Percentiles rank a stretch among this genome's conserved stretches.
These are phyloP conservation scores for Sebastes oblongus DNA, from an alignment of 2,797 vertebrate species.

Conservation along the genomic window DNA sequence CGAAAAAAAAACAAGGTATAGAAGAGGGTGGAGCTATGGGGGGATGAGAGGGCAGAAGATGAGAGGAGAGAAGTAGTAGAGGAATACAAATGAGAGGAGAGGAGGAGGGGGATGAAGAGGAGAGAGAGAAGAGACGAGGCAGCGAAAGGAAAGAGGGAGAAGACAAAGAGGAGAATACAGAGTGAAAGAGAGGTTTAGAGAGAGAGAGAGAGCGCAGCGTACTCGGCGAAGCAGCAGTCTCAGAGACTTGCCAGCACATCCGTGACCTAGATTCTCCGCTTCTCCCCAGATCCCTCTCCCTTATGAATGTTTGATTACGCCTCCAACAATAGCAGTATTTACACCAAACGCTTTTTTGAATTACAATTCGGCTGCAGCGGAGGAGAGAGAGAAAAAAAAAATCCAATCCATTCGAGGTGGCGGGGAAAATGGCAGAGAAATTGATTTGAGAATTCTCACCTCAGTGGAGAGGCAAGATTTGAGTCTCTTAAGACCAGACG, in stretches of 20 bases:
- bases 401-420: conserved; percentile 47
- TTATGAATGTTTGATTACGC: conserved; percentile 85
- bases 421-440: conserved; percentile 43
- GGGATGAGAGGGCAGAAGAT: conserved; percentile 49
- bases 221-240: conserved; percentile 66
- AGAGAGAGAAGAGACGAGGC: background rate
- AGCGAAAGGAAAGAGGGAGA: conserved; percentile 23
- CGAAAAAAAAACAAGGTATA: conserved; percentile 4
- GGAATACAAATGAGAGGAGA: conserved; percentile 45
- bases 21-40: conserved; percentile 15
- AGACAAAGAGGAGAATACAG: conserved; percentile 47
- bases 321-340: conserved; percentile 81
- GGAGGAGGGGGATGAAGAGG: conserved; percentile 13
- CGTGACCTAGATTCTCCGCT: conserved; percentile 83
- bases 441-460: conserved; percentile 69
- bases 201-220: conserved; percentile 27
- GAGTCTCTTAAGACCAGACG: conserved; percentile 52
- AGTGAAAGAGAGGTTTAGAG: conserved; percentile 50
- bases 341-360: conserved; percentile 74
- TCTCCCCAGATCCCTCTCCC: conserved; percentile 74
- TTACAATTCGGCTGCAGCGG: conserved; percentile 56
- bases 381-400: background rate
- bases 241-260: conserved; percentile 70
- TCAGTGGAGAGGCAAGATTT: conserved; percentile 44
- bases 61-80: conserved; percentile 31